phyloP scores from a whole-genome alignment of 2,797 vertebrate genomes.

The Falco cherrug region DNA sequence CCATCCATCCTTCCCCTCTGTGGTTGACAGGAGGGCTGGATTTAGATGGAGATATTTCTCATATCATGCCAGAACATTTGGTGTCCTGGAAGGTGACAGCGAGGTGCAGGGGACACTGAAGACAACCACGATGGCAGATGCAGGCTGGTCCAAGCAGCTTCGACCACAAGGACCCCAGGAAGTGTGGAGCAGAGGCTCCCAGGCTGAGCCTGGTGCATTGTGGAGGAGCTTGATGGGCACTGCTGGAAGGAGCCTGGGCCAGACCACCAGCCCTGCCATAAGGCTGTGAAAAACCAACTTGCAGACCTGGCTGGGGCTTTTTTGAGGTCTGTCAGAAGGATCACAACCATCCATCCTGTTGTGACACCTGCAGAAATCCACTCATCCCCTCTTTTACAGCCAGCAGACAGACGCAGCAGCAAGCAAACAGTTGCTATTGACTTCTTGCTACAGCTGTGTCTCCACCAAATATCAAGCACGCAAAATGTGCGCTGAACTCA shows the following conservation, averaged over 20 bases:
- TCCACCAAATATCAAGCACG: not conserved
- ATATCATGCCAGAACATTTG: not conserved
- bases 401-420: not conserved
- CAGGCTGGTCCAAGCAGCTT: not conserved
- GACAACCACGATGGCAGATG: not conserved
- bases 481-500: not conserved
- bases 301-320: not conserved
- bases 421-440: not conserved
- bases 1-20: not conserved
- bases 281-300: not conserved
- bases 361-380: not conserved
- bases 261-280: not conserved
- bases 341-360: not conserved
- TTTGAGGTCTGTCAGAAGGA: not conserved
- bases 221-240: rapidly evolving
- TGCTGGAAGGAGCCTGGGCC: not conserved
- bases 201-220: not conserved
- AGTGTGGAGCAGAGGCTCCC: rapidly evolving
- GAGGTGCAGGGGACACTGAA: not conserved
- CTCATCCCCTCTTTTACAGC: not conserved
- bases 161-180: not conserved
- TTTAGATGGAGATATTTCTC: not conserved
- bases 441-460: not conserved
- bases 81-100: not conserved
- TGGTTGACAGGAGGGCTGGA: not conserved